phyloP scores from a whole-genome alignment of 2,113 vertebrate species.

The Junco hyemalis region DNA sequence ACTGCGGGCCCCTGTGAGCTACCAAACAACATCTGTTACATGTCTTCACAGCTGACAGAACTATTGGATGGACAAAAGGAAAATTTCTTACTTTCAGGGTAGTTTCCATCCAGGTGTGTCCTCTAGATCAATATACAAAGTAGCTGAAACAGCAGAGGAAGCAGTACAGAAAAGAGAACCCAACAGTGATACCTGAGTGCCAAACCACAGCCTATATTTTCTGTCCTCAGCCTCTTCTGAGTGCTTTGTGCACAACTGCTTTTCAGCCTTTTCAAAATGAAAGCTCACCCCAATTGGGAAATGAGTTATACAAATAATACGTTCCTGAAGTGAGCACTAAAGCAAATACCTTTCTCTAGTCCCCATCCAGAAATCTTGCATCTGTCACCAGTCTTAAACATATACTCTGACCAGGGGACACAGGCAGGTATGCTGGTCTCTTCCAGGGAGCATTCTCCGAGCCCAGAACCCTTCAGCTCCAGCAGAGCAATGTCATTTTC shows the following conservation, averaged over 20 bases:
- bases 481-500: slow-evolving; percentile 94
- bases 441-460: slow-evolving; percentile 46
- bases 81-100: not conserved
- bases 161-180: not conserved
- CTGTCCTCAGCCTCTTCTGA: not conserved
- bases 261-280: not conserved
- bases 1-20: not conserved
- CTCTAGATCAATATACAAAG: not conserved
- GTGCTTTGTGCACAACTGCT: not conserved
- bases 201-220: not conserved
- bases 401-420: slow-evolving; percentile 85
- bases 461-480: slow-evolving; percentile 63
- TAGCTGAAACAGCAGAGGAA: not conserved
- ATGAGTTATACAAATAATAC: not conserved
- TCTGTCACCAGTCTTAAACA: slow-evolving; percentile 79
- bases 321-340: not conserved
- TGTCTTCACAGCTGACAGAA: not conserved
- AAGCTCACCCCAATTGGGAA: not conserved
- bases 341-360: slow-evolving; percentile 77
- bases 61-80: not conserved
- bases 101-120: not conserved
- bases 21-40: not conserved
- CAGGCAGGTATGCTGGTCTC: slow-evolving; percentile 76
- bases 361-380: slow-evolving; percentile 95
- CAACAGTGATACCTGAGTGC: not conserved